Percentiles rank a stretch among this genome's conserved stretches.
Conservation (phyloP, 1,140 invertebrate genomes). For the Dufourea novaeangliae region DNA sequence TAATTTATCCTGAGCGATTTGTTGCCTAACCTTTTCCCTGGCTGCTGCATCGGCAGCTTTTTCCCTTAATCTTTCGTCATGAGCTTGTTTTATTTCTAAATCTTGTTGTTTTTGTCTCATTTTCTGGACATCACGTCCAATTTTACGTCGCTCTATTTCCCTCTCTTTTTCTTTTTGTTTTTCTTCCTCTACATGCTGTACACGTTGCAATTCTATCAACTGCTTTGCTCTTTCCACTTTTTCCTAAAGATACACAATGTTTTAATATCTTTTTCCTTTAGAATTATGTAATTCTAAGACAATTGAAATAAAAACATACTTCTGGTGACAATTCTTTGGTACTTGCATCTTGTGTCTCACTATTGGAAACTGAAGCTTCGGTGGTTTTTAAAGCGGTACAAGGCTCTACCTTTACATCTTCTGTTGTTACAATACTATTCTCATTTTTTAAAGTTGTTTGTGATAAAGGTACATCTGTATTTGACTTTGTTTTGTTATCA, state of each 20-base stretch:
- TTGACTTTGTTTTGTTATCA: slow-evolving; percentile 24
- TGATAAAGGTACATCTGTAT: slow-evolving; percentile 53
- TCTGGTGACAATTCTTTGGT: slow-evolving; percentile 37
- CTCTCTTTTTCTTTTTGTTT: slow-evolving; percentile 84
- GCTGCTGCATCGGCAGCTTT: slow-evolving; percentile 86
- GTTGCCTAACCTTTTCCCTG: slow-evolving; percentile 86
- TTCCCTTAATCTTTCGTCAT: slow-evolving; percentile 87
- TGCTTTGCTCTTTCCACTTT: slow-evolving; percentile 79
- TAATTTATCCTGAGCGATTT: slow-evolving; percentile 89
- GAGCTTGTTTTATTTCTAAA: slow-evolving; percentile 86
- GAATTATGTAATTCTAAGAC: background rate
- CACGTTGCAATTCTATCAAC: slow-evolving; percentile 83
- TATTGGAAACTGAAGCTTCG: slow-evolving; percentile 1
- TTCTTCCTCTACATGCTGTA: slow-evolving; percentile 85
- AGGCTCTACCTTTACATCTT: slow-evolving; percentile 84
- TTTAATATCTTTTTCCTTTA: slow-evolving; percentile 1
- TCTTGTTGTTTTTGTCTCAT: slow-evolving; percentile 88
- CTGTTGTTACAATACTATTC: slow-evolving; percentile 87
- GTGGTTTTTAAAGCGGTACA: slow-evolving; percentile 69
- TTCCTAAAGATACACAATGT: slow-evolving; percentile 65
- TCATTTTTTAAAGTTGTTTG: slow-evolving; percentile 91
- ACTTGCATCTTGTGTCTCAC: slow-evolving; percentile 29
- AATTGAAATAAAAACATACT: slow-evolving; percentile 12
- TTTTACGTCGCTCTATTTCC: slow-evolving; percentile 87
- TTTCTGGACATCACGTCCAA: slow-evolving; percentile 87